Evolutionary conservation across 2,797 vertebrate species (phyloP), one percentile per base, ranked within the genome.

Genomic region (Myotis daubentonii): DNA sequence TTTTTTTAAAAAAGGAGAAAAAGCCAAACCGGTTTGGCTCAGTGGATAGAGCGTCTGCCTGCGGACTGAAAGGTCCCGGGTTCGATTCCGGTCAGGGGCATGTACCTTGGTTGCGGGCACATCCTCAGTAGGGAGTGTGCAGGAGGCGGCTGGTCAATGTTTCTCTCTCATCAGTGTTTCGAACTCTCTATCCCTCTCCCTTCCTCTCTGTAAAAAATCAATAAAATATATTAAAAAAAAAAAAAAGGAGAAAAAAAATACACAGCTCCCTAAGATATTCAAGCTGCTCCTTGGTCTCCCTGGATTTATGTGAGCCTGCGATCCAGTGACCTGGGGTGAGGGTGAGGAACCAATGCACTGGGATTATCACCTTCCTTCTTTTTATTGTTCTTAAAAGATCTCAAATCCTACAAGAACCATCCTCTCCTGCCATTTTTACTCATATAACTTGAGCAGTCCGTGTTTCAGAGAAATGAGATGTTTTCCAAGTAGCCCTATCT

Each of bases 381-480:
- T 33, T 79, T 96, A 47, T 76, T 62, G 6, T 47, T 89, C 53
- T 86, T 95, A 89, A 51, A 89, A 94, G 70, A 94, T 44, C 38
- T 79, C 62, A 94, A 65, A 82, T 68, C 33, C 86, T 89, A 16
- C 25, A 60, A 92, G 28, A 92, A 70, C 28, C 16, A 95, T 70
- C 17, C 49, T 72, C 3, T 85, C 30, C 25, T 79, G 51, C 49
- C 49, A 89, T 68, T 76, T 92, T 20, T 47, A 89, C 5, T 93
- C 76, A 66, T 23, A 44, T 78, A 94, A 91, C 19, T 74, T 87
- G 33, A 82, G 20, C 3, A 88, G 75, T 41, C 17, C 30, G 65
- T 47, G 36, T 79, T 49, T 91, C 41, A 93, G 30, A 89, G 9
- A 91, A 82, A 74, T 53, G n/a, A 90, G 78, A 87, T 60, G 20